Percentiles rank a stretch among this genome's conserved stretches.
Conservation (phyloP, 1,140 invertebrate genomes). For the Penaeus japonicus region DNA sequence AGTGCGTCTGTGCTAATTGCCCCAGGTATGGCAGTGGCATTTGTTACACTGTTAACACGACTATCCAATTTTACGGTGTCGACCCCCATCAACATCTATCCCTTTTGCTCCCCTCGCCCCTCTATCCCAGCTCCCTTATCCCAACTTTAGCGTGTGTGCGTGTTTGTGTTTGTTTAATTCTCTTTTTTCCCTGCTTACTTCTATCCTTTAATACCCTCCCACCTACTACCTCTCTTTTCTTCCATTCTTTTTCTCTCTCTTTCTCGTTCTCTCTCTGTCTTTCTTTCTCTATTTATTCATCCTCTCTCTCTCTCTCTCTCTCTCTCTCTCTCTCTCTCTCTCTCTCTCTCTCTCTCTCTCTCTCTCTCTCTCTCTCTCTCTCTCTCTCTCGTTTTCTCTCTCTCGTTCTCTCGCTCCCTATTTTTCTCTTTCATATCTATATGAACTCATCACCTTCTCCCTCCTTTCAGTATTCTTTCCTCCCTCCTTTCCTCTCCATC, state of each 20-base stretch:
- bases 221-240: no score
- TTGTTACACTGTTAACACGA: neutral
- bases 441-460: no score
- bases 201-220: no score
- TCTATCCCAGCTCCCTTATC: no score
- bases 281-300: neutral
- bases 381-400: neutral
- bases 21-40: neutral
- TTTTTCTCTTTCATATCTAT: neutral
- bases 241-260: neutral
- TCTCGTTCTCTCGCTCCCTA: neutral
- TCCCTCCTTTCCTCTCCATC: no score
- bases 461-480: no score
- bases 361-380: neutral
- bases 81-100: neutral
- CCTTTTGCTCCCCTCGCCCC: no score
- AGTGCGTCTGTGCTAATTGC: neutral
- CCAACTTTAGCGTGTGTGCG: no score
- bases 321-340: neutral
- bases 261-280: neutral
- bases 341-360: neutral
- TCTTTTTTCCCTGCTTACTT: no score
- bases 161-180: no score
- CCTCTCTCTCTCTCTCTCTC: neutral
- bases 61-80: constrained; percentile 2